Base-by-base conservation (phyloP, 2,113 vertebrate genomes). In the Anas platyrhynchos region DNA sequence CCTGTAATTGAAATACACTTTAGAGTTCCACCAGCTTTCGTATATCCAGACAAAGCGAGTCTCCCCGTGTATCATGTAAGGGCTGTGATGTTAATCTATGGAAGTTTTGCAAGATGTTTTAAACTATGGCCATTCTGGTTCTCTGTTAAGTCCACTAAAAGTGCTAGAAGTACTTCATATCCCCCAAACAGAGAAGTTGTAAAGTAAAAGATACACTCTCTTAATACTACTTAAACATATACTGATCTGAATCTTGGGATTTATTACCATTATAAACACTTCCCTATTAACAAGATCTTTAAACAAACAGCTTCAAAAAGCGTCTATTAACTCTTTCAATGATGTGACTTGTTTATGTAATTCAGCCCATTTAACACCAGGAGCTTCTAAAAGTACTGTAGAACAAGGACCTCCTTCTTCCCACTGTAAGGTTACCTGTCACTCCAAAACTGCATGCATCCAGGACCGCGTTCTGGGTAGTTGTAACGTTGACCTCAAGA, bases 371-470 rank as follows among this genome's bases (percentile, higher is more conserved):
- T 63, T 46, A 86, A 83, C 11, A 56, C 10, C 20, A 88, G 68
- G 69, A 88, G 22, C 20, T 88, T 69, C 72, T 58, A 11, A 21
- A 77, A 80, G 13, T 41, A 44, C 32, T 59, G 77, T 8, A 69
- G 50, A 84, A 38, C 18, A 69, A 84, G 41, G 11, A 43, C 14
- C 1, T 10, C 27, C 31, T 55, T 22, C 12, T 58, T 86, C 77
- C 63, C 41, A 46, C 17, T 6, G 0, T 11, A 32, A 18, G 44
- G 96, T 97, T 94, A 99, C 99, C 99, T 96, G 99, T 99, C 94
- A 99, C 99, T 88, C 99, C 99, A 13, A 99, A 99, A 97, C 99
- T 99, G 98, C 99, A 99, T 1, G 99, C 99, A 9, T 99, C 99
- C 76, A 99, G 98, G 3, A 98, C 89, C 3, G 99, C 97, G 0